Percentiles rank a stretch among this genome's conserved stretches.
phyloP scores from a whole-genome alignment of 2,113 vertebrate species.

The Prietella phreatophila region DNA sequence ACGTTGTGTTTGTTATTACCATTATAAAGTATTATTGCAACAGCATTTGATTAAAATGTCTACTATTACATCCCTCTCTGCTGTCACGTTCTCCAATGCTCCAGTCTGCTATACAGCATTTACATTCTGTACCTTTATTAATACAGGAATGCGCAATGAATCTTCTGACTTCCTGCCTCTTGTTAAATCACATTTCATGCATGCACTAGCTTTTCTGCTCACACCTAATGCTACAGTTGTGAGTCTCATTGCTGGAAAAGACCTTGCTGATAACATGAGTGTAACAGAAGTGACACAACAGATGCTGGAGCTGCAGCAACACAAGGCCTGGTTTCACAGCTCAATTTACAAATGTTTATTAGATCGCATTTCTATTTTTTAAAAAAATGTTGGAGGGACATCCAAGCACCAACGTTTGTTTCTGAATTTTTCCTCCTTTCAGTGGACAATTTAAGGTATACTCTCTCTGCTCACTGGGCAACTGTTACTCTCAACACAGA shows the following conservation, averaged over 20 bases:
- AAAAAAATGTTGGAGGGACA: not conserved
- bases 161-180: not conserved
- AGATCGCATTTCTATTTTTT: not conserved
- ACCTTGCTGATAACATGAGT: not conserved
- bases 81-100: not conserved
- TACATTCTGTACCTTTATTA: not conserved
- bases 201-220: not conserved
- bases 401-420: not conserved
- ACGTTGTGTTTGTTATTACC: not conserved
- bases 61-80: not conserved
- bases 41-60: not conserved
- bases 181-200: not conserved
- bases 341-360: not conserved
- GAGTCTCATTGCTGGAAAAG: not conserved
- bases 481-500: not conserved
- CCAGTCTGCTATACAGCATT: not conserved
- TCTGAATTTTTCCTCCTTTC: too few species aligned
- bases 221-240: not conserved
- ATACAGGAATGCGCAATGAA: not conserved
- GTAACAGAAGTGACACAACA: not conserved
- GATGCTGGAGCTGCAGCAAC: not conserved
- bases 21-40: not conserved
- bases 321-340: not conserved
- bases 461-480: not conserved
- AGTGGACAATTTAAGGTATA: not conserved